Conservation (phyloP, 2,113 vertebrate genomes). For the Heterotilapia buettikoferi region DNA sequence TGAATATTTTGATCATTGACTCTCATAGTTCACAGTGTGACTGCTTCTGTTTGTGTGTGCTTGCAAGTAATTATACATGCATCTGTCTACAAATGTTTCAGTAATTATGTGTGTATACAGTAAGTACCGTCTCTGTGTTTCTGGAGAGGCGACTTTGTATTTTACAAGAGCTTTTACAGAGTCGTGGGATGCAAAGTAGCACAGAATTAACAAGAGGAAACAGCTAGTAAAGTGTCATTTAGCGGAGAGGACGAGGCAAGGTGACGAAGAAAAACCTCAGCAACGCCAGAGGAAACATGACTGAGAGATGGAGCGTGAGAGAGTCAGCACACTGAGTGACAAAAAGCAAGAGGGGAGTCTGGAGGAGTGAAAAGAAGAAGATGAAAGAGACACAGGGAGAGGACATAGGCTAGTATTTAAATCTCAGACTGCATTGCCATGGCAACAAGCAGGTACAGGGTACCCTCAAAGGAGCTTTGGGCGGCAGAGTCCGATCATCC, state of each 20-base stretch:
- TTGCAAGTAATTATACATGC: neutral
- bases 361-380: slow-evolving; percentile 36
- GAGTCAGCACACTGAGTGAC: slow-evolving; percentile 8
- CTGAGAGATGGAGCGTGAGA: slow-evolving; percentile 23
- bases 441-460: slow-evolving; percentile 63
- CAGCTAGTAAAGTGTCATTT: slow-evolving; percentile 57
- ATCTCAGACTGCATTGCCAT: slow-evolving; percentile 53
- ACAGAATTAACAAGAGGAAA: slow-evolving; percentile 50
- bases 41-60: slow-evolving; percentile 1
- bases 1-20: slow-evolving; percentile 43
- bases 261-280: slow-evolving; percentile 36
- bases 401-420: slow-evolving; percentile 53
- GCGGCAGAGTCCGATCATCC: slow-evolving; percentile 1
- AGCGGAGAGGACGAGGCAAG: slow-evolving; percentile 51
- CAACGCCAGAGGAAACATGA: slow-evolving; percentile 40
- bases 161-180: slow-evolving; percentile 63
- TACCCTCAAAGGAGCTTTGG: slow-evolving; percentile 41
- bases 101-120: slow-evolving; percentile 35
- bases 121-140: neutral
- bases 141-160: slow-evolving; percentile 2
- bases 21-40: slow-evolving; percentile 15
- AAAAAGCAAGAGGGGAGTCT: slow-evolving; percentile 24
- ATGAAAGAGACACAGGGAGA: slow-evolving; percentile 29
- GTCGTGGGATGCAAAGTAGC: slow-evolving; percentile 48
- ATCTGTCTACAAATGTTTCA: slow-evolving; percentile 13